Percentiles rank a stretch among this genome's conserved stretches.
Conservation (phyloP, 2,797 vertebrate species). For the Denticeps clupeoides region DNA sequence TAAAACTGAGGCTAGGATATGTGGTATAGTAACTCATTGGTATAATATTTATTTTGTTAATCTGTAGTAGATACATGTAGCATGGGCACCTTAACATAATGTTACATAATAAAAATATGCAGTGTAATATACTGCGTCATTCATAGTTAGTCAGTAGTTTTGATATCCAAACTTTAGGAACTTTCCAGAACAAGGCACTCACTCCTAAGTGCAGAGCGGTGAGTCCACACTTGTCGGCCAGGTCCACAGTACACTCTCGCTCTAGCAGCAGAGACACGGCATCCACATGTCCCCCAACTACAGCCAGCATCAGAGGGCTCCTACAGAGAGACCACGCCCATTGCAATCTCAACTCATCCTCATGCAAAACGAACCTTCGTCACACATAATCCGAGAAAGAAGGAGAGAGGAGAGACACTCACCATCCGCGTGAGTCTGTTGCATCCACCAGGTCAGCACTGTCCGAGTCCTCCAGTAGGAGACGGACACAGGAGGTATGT, state of each 20-base stretch:
- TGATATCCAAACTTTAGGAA: too few species aligned
- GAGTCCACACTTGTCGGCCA: conserved; percentile 72
- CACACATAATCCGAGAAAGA: neutral
- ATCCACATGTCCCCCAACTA: conserved; percentile 85
- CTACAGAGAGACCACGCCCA: conserved; percentile 58
- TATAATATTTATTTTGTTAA: too few species aligned
- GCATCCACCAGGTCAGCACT: conserved; percentile 67
- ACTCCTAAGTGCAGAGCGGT: conserved; percentile 92
- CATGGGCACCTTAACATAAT: too few species aligned
- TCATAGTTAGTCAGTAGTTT: too few species aligned
- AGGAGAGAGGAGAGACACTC: conserved; percentile 45
- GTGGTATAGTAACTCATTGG: too few species aligned
- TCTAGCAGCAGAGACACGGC: conserved; percentile 87
- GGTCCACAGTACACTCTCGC: conserved; percentile 79
- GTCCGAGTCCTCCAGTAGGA: conserved; percentile 82
- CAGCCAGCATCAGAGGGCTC: conserved; percentile 91
- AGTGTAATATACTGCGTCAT: too few species aligned
- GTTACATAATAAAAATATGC: too few species aligned
- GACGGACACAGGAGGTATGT: conserved; percentile 80
- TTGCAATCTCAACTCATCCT: too few species aligned
- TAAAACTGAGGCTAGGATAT: too few species aligned
- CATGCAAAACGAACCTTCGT: neutral
- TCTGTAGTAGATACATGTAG: too few species aligned
- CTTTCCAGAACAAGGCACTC: conserved; percentile 16
- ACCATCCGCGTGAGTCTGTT: conserved; percentile 90